Evolutionary conservation across 1,140 invertebrate species (phyloP).

Genomic region (Nasonia vitripennis): DNA sequence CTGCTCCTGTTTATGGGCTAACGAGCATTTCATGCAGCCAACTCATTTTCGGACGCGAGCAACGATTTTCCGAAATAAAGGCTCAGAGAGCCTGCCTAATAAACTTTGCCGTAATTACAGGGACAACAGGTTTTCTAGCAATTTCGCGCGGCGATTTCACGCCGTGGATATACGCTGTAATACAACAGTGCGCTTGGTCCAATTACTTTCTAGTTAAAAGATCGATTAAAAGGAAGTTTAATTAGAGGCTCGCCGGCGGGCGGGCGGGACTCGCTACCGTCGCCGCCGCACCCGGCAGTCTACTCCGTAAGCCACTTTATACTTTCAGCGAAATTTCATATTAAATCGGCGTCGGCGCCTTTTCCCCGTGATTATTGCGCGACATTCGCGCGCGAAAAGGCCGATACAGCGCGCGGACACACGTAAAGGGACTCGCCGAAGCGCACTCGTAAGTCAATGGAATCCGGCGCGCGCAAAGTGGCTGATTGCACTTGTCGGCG

Average conservation of each 20-base stretch:
- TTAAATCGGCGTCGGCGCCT: background rate
- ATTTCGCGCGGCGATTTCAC: constrained; percentile 1
- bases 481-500: constrained; percentile 31
- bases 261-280: background rate
- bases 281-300: no score
- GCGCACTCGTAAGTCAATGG: background rate
- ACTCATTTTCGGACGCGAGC: no score
- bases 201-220: constrained; percentile 47
- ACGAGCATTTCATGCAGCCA: background rate
- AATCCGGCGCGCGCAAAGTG: constrained; percentile 12
- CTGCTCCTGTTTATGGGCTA: no score
- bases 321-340: background rate
- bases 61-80: background rate
- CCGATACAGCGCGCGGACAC: background rate
- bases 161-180: background rate
- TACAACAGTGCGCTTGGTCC: background rate
- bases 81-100: background rate
- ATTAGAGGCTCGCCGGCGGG: background rate
- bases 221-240: constrained; percentile 47
- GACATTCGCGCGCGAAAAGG: background rate
- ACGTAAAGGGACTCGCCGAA: background rate
- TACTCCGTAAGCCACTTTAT: background rate
- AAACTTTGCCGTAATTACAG: constrained; percentile 23
- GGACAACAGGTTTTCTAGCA: constrained; percentile 37
- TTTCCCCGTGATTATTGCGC: no score